Evolutionary conservation across 2,888 invertebrate genomes (phyloP).

Genomic region (Torymus auratus): DNA sequence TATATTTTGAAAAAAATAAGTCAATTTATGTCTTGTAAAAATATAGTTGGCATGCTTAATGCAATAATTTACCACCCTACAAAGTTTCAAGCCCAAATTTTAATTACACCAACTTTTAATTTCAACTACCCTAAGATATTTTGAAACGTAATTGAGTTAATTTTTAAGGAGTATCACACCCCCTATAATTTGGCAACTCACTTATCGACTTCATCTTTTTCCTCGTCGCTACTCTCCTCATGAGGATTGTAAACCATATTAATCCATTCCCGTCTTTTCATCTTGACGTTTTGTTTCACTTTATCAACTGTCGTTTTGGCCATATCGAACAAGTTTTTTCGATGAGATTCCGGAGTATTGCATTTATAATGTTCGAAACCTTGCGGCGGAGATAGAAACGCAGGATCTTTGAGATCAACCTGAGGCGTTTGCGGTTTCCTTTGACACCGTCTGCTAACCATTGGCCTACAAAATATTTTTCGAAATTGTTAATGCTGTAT

Average conservation of each 20-base stretch:
- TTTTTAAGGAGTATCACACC: no score
- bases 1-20: no score
- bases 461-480: slow-evolving; percentile 63
- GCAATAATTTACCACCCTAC: no score
- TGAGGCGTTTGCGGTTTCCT: slow-evolving; percentile 76
- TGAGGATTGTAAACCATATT: slow-evolving; percentile 76
- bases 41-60: no score
- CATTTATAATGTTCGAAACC: slow-evolving; percentile 79
- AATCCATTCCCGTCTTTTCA: slow-evolving; percentile 80
- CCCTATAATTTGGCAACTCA: slow-evolving; percentile 16
- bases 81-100: no score
- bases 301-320: slow-evolving; percentile 75
- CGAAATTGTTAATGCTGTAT: no score
- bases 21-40: no score
- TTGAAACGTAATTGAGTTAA: no score
- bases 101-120: no score
- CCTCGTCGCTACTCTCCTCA: slow-evolving; percentile 66
- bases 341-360: slow-evolving; percentile 81
- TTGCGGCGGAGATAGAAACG: slow-evolving; percentile 78
- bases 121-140: no score
- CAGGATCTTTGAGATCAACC: slow-evolving; percentile 82
- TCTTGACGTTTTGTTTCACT: slow-evolving; percentile 78
- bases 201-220: slow-evolving; percentile 59
- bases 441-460: slow-evolving; percentile 64
- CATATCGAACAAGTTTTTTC: slow-evolving; percentile 79